Base-by-base conservation (phyloP, 1,140 invertebrate species). In the Zeugodacus cucurbitae region DNA sequence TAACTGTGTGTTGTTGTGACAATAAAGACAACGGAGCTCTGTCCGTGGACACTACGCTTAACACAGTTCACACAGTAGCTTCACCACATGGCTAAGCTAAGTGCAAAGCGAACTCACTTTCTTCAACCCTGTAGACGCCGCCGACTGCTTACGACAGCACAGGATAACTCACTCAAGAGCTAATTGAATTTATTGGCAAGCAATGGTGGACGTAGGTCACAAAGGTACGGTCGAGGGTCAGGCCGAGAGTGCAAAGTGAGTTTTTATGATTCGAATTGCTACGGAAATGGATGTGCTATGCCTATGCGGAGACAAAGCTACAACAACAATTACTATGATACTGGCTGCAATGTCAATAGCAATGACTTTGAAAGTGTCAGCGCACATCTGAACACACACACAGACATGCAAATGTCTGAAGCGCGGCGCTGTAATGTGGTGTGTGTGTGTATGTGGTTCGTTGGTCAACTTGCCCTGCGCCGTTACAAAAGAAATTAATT, bases 171-270 rank as follows among this genome's bases (percentile, higher is more conserved):
- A 87, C 58, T 87, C 26, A 62, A 58, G n/a, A 41, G 48, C 57
- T 29, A 87, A 87, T 87, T 62, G 29, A 87, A 87, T 87, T 87
- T 62, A 87, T 87, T 87, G 58, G 54, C 37, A 11, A 87, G 3
- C 34, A 26, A 41, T 17, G 58, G 32, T 20, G 58, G 32, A 7
- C 34, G 32, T 8, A 34, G 85, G 57, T 87, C 44, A 86, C 1
- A 3, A 41, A 67, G 32, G 26, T 11, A 4, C n/a, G n/a, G 14
- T 8, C 10, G 0, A 26, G 10, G 5, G n/a, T 0, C 32, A 67
- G 7, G n/a, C n/a, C n/a, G n/a, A 2, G n/a, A 67, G 32, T 67
- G 7, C 3, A 20, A 74, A n/a, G 67, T n/a, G 34, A 74, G 5
- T 41, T 74, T 74, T 74, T 74, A 37, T 74, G 3, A 17, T 41